These are phyloP conservation scores for Hormaphis cornu DNA, from an alignment of 1,140 invertebrate genomes.

Conservation along the genomic window DNA sequence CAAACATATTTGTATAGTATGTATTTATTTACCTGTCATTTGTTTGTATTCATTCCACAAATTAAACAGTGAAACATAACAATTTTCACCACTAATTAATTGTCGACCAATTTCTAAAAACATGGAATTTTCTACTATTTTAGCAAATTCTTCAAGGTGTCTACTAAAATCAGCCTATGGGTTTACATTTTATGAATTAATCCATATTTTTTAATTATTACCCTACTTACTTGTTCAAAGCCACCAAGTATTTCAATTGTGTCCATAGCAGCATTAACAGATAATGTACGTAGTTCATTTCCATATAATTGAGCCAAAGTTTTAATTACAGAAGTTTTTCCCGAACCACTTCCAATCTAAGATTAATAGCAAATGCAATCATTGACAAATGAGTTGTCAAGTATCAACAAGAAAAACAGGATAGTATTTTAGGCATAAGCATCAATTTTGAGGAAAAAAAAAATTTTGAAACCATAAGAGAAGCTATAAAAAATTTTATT, in stretches of 20 bases:
- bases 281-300: slow-evolving; percentile 61
- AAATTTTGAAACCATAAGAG: too few species aligned
- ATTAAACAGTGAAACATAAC: background rate
- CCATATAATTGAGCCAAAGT: slow-evolving; percentile 66
- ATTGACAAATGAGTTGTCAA: slow-evolving; percentile 51
- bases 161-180: slow-evolving; percentile 27
- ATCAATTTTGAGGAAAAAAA: too few species aligned
- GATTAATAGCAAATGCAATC: slow-evolving; percentile 51
- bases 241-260: slow-evolving; percentile 90
- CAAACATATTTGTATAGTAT: too few species aligned
- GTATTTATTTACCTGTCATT: slow-evolving; percentile 33
- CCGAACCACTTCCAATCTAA: slow-evolving; percentile 67
- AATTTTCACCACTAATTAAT: background rate
- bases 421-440: too few species aligned
- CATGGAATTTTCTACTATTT: background rate
- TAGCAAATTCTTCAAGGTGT: slow-evolving; percentile 30
- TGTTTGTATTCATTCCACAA: slow-evolving; percentile 18
- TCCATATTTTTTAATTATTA: background rate
- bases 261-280: slow-evolving; percentile 89
- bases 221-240: slow-evolving; percentile 81
- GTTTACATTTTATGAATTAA: background rate
- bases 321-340: slow-evolving; percentile 74
- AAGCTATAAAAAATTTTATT: too few species aligned
- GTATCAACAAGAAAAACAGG: too few species aligned
- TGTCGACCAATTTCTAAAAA: background rate